Evolutionary conservation across 1,140 invertebrate genomes (phyloP).

Genomic region (Aphaenogaster ashmeadi): DNA sequence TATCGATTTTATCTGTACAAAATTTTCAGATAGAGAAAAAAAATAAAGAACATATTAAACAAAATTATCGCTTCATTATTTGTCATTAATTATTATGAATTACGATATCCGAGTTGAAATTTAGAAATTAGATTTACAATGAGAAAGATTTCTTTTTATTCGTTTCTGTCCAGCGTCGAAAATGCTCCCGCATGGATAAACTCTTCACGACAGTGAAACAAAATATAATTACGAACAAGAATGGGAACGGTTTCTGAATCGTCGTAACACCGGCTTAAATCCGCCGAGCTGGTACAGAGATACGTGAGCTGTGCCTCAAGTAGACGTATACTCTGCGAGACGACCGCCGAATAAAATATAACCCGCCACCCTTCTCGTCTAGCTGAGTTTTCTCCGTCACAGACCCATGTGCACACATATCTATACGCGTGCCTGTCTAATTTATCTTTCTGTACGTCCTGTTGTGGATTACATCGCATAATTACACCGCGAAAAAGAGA

Average conservation of each 20-base stretch:
- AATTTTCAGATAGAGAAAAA: background rate
- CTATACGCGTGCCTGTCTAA: slow-evolving; percentile 12
- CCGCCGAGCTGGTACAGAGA: slow-evolving; percentile 39
- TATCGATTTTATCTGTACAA: background rate
- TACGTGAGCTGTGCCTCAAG: slow-evolving; percentile 61
- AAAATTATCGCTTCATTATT: background rate
- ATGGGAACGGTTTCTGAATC: slow-evolving; percentile 49
- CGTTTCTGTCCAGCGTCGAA: background rate
- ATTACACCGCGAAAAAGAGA: slow-evolving; percentile 45
- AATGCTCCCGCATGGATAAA: background rate
- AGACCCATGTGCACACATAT: background rate
- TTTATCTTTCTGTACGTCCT: slow-evolving; percentile 39
- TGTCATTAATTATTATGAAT: slow-evolving; percentile 13
- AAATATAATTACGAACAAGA: slow-evolving; percentile 55
- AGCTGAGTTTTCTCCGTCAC: slow-evolving; percentile 39
- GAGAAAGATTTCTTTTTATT: background rate
- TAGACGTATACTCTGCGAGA: slow-evolving; percentile 32
- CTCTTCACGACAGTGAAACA: background rate
- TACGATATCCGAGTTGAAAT: background rate
- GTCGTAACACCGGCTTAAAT: slow-evolving; percentile 41
- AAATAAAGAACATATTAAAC: background rate
- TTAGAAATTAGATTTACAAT: background rate
- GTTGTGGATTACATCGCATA: slow-evolving; percentile 29
- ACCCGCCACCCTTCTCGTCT: slow-evolving; percentile 5
- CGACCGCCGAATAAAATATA: slow-evolving; percentile 63